These are phyloP conservation scores for Tinea trinotella DNA, from an alignment of 2,888 invertebrate species.

Conservation along the genomic window DNA sequence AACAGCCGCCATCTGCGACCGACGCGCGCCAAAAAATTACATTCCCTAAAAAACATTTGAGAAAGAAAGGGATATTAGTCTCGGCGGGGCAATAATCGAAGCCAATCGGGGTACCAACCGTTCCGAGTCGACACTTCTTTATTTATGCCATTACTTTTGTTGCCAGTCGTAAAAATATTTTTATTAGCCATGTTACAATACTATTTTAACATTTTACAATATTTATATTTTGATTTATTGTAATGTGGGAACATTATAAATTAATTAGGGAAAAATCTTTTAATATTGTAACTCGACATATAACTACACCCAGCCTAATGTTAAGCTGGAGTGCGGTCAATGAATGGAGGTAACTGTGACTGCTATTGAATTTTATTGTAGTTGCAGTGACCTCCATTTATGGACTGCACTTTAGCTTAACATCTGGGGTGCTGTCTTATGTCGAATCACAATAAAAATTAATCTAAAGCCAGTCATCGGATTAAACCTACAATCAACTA, in stretches of 20 bases:
- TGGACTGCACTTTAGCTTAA: too few relatives aligned
- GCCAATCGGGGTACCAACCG: conserved; percentile 63
- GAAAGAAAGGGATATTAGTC: conserved; percentile 70
- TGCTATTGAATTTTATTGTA: too few relatives aligned
- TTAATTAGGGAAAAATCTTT: too few relatives aligned
- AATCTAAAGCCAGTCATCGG: too few relatives aligned
- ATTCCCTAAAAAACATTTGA: conserved; percentile 62
- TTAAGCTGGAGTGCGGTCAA: too few relatives aligned
- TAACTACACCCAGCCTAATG: too few relatives aligned
- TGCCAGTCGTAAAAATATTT: conserved; percentile 44
- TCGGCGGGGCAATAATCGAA: conserved; percentile 69
- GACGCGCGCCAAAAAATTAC: conserved; percentile 65
- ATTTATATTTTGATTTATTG: conserved; percentile 28
- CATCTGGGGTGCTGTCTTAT: too few relatives aligned
- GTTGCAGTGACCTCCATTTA: too few relatives aligned
- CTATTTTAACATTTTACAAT: conserved; percentile 2
- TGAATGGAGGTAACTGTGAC: too few relatives aligned
- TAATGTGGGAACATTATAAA: conserved; percentile 19
- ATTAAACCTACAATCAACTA: too few relatives aligned
- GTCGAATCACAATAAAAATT: too few relatives aligned
- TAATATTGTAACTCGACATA: too few relatives aligned
- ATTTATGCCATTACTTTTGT: conserved; percentile 52
- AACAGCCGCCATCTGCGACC: conserved; percentile 60
- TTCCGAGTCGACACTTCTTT: conserved; percentile 52
- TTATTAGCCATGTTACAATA: conserved; percentile 25